Conservation (phyloP, 2,113 vertebrate genomes). For the Larimichthys polyactis region DNA sequence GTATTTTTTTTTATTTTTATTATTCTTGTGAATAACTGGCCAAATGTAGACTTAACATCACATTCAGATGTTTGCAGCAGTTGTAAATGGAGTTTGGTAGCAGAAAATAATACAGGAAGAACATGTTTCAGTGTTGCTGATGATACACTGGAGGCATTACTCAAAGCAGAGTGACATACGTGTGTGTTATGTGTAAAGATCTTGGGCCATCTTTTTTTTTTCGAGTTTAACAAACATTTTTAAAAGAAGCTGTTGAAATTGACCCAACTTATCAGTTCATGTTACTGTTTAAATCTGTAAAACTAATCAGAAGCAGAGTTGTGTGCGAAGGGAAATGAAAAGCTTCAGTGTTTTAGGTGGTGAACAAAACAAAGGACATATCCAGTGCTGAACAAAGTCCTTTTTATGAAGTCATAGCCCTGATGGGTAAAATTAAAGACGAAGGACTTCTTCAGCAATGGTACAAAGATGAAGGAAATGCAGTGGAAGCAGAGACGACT, state of each 20-base stretch:
- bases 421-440: not conserved
- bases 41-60: slow-evolving; percentile 14
- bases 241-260: not conserved
- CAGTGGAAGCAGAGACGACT: not conserved
- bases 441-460: not conserved
- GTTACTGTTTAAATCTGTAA: not conserved
- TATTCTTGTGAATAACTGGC: slow-evolving; percentile 33
- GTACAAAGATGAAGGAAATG: not conserved
- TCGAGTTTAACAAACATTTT: not conserved
- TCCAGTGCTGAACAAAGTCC: not conserved
- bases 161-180: not conserved
- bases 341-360: not conserved
- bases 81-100: not conserved
- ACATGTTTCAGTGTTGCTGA: not conserved
- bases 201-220: not conserved
- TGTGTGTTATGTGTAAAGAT: not conserved
- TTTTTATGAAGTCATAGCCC: not conserved
- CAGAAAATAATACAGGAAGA: slow-evolving; percentile 4
- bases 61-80: slow-evolving; percentile 9
- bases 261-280: not conserved
- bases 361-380: not conserved
- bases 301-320: slow-evolving; percentile 14
- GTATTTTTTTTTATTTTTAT: slow-evolving; percentile 7
- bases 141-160: not conserved
- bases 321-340: slow-evolving; percentile 3